Conservation (phyloP, 2,888 invertebrate species). For the Temnothorax rugatulus region DNA sequence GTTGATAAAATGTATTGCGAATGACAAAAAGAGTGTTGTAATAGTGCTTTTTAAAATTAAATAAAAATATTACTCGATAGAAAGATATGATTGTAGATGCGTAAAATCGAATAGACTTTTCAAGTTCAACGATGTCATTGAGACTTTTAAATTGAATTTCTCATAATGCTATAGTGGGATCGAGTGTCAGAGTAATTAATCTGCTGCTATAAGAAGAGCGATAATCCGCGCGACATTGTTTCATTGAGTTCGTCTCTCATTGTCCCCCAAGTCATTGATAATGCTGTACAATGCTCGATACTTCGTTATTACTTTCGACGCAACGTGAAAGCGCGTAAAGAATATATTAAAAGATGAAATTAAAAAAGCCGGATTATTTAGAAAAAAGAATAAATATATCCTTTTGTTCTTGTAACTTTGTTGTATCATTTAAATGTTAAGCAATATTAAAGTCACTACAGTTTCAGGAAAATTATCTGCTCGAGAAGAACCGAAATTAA, state of each 20-base stretch:
- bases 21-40: not conserved
- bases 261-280: not conserved
- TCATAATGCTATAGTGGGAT: slow-evolving; percentile 4
- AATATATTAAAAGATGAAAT: not conserved
- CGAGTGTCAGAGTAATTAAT: slow-evolving; percentile 9
- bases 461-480: not conserved
- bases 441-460: not conserved
- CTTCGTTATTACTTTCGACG: slow-evolving; percentile 14
- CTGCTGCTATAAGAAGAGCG: not conserved
- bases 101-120: slow-evolving; percentile 14
- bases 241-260: slow-evolving; percentile 15
- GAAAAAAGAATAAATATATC: not conserved
- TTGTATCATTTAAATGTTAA: not conserved
- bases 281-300: not conserved
- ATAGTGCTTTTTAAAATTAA: not conserved
- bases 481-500: not conserved
- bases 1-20: not conserved
- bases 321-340: not conserved
- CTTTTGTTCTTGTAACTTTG: not conserved
- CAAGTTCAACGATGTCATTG: not conserved
- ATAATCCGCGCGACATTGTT: slow-evolving; percentile 5
- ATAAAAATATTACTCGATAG: not conserved
- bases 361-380: not conserved
- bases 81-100: not conserved
- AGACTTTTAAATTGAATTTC: slow-evolving; percentile 30